Conservation (phyloP, 92 coral and sea anemone genomes). For the Zoanthus sansibaricus region DNA sequence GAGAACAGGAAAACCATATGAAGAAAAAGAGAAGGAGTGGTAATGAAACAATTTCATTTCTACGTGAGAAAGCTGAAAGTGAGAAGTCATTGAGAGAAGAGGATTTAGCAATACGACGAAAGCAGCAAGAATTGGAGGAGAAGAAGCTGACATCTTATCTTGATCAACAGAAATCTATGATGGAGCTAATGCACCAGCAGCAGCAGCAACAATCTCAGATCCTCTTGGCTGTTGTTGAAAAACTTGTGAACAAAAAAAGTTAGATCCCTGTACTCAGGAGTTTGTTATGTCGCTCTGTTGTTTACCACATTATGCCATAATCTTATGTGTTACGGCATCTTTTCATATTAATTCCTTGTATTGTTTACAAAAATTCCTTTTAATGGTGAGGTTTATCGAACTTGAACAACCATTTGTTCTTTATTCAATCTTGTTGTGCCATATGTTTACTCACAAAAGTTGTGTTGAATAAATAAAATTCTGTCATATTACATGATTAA, state of each 20-base stretch:
- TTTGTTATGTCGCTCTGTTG: neutral
- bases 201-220: slow-evolving; percentile 55
- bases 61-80: slow-evolving; percentile 49
- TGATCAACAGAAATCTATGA: slow-evolving; percentile 53
- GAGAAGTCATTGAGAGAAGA: slow-evolving; percentile 54
- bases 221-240: slow-evolving; percentile 63
- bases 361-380: neutral
- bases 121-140: slow-evolving; percentile 55
- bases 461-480: neutral
- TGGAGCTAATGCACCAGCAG: slow-evolving; percentile 41
- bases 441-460: neutral
- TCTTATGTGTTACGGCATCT: neutral
- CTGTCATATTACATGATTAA: slow-evolving; percentile 2
- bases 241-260: slow-evolving; percentile 55
- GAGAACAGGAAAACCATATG: slow-evolving; percentile 32
- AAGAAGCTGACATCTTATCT: slow-evolving; percentile 55
- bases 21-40: slow-evolving; percentile 53
- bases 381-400: neutral
- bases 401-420: neutral
- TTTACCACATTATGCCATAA: slow-evolving; percentile 18
- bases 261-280: slow-evolving; percentile 59
- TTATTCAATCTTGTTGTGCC: neutral
- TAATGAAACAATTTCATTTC: slow-evolving; percentile 48
- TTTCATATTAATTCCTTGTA: neutral
- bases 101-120: slow-evolving; percentile 33